Evolutionary conservation across 2,888 invertebrate genomes (phyloP).

Genomic region (Eledona agricola): DNA sequence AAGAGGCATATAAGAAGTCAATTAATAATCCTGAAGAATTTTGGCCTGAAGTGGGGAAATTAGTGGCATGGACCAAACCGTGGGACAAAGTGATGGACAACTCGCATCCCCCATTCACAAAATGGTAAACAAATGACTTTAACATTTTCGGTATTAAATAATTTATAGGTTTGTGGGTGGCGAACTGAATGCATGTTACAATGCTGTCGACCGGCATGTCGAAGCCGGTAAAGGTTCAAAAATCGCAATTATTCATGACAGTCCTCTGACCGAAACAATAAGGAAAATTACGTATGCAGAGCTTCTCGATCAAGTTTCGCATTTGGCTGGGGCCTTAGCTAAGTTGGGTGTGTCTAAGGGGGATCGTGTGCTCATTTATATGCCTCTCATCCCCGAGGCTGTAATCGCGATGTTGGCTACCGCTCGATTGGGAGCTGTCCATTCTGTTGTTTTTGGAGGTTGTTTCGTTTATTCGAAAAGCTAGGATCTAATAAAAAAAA

Average conservation of each 20-base stretch:
- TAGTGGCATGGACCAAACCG: conserved; percentile 82
- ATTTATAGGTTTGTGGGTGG: conserved; percentile 84
- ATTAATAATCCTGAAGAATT: conserved; percentile 82
- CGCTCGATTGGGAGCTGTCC: conserved; percentile 88
- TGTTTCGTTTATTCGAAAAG: conserved; percentile 30
- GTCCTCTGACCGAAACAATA: conserved; percentile 82
- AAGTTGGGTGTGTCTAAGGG: conserved; percentile 82
- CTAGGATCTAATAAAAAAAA: conserved; percentile 20
- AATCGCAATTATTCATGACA: conserved; percentile 88
- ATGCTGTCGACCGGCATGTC: conserved; percentile 91
- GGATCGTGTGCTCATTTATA: conserved; percentile 89
- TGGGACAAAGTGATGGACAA: conserved; percentile 88
- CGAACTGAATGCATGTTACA: conserved; percentile 91
- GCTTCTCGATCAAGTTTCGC: conserved; percentile 79
- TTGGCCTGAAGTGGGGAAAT: conserved; percentile 81
- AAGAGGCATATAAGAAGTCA: conserved; percentile 73
- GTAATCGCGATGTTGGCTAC: conserved; percentile 89
- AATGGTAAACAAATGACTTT: conserved; percentile 73
- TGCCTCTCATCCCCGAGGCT: conserved; percentile 94
- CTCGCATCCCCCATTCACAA: conserved; percentile 84
- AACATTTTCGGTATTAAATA: conserved; percentile 7
- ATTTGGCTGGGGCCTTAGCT: conserved; percentile 81
- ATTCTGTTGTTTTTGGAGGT: conserved; percentile 95
- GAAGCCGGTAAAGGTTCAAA: conserved; percentile 79
- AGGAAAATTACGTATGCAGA: conserved; percentile 83